Evolutionary conservation across 2,888 invertebrate genomes (phyloP), one percentile per base, ranked within the genome.

Genomic region (Nomada fucata): DNA sequence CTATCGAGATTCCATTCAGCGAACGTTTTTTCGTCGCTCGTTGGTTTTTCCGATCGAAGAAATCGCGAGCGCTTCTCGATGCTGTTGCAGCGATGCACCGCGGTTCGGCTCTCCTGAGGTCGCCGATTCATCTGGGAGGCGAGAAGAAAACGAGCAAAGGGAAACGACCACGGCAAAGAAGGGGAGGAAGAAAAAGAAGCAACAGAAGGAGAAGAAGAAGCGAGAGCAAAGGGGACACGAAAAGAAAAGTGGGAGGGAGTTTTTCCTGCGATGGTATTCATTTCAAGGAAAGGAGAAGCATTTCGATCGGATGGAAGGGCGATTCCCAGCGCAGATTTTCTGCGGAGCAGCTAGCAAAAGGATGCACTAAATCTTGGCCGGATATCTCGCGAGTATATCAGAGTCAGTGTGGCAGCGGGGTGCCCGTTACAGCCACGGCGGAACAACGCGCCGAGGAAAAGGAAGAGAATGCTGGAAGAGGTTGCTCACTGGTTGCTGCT

Each of bases 341-440:
- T 89, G 88, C 88, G 86, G 87, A 86, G 86, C 85, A 89, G 86
- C 89, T 89, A 89, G 90, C 89, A 89, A 89, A 89, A 88, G 90
- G 90, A 90, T 91, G 91, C 91, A 92, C 93, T 93, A 93, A 93
- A 93, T 93, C 93, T 92, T 91, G 88, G 82, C 88, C 89, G 89
- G 92, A 91, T 93, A 93, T 93, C 93, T 93, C 89, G 89, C 88
- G 91, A 90, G 92, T 92, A 93, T 92, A 93, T 93, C 93, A 91
- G 92, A 92, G 92, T 92, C 91, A 92, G 92, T 92, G 90, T 92
- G 92, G 92, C 92, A 93, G 92, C 92, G 91, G 93, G 92, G 92
- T 92, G 93, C 91, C 92, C 88, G 88, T 85, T 83, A 88, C 90
- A 82, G 85, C 85, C 88, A 86, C 59, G 65, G 50, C 60, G 60